Conservation (phyloP, 2,888 invertebrate genomes). For the Dicyrtomina minuta region DNA sequence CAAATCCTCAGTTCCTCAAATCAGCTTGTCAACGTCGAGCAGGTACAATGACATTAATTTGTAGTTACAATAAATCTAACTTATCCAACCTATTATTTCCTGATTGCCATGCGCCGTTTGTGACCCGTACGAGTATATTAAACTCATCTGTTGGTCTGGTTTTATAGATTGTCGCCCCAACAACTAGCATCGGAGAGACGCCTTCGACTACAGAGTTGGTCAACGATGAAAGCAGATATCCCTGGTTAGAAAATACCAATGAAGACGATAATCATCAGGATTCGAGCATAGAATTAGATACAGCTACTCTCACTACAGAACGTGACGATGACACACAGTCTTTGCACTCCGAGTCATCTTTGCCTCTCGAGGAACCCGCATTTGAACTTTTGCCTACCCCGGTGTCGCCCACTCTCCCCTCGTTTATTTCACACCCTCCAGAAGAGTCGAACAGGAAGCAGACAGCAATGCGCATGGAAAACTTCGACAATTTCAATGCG, state of each 20-base stretch:
- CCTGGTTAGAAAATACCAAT: conserved; percentile 26
- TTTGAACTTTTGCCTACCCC: conserved; percentile 29
- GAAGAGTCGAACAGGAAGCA: neutral
- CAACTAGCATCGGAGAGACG: conserved; percentile 26
- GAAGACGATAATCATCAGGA: neutral
- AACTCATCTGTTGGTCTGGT: neutral
- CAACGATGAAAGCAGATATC: conserved; percentile 32
- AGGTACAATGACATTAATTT: conserved; percentile 34
- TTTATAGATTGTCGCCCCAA: conserved; percentile 22
- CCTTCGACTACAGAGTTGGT: conserved; percentile 21
- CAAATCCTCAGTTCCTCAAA: conserved; percentile 39
- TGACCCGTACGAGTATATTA: conserved; percentile 1
- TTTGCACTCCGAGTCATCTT: conserved; percentile 15
- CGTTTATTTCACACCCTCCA: neutral
- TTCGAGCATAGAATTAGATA: neutral
- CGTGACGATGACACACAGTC: conserved; percentile 16
- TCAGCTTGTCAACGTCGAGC: conserved; percentile 38
- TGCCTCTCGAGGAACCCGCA: conserved; percentile 32
- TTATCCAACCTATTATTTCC: no score
- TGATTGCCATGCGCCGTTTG: no score
- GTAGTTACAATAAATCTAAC: neutral
- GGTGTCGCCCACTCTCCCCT: conserved; percentile 24
- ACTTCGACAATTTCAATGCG: conserved; percentile 22
- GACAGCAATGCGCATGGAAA: conserved; percentile 1
- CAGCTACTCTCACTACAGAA: conserved; percentile 2